Conservation (phyloP, 2,888 invertebrate genomes). For the Ectemnius continuus region DNA sequence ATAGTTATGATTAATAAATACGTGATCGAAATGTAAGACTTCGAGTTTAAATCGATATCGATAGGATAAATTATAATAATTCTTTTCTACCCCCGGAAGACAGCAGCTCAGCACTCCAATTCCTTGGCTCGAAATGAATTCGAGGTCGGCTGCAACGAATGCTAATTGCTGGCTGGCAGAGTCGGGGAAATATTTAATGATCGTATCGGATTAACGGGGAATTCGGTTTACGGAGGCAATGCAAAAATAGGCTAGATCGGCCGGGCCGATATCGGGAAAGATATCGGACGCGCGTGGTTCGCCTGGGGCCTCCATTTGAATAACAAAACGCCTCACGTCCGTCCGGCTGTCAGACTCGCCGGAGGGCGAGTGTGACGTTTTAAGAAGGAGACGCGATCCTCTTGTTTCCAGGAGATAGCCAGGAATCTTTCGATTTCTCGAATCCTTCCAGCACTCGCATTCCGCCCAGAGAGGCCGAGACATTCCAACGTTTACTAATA, state of each 20-base stretch:
- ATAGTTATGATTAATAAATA: too few relatives aligned
- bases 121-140: too few relatives aligned
- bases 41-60: too few relatives aligned
- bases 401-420: slow-evolving; percentile 23
- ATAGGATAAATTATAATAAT: too few relatives aligned
- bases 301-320: slow-evolving; percentile 60
- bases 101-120: too few relatives aligned
- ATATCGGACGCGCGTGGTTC: slow-evolving; percentile 51
- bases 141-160: too few relatives aligned
- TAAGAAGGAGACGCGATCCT: slow-evolving; percentile 12
- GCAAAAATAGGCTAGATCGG: slow-evolving; percentile 60
- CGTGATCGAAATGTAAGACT: too few relatives aligned
- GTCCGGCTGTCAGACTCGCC: slow-evolving; percentile 58
- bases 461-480: slow-evolving; percentile 6
- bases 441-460: slow-evolving; percentile 17
- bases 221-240: slow-evolving; percentile 35
- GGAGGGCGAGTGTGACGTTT: slow-evolving; percentile 53
- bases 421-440: slow-evolving; percentile 1
- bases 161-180: too few relatives aligned
- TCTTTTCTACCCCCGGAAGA: too few relatives aligned
- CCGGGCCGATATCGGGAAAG: slow-evolving; percentile 57
- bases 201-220: slow-evolving; percentile 19
- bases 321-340: slow-evolving; percentile 66
- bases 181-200: slow-evolving; percentile 23
- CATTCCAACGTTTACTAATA: too few relatives aligned